These are phyloP conservation scores for Philopotamus ludificatus DNA, from an alignment of 1,140 invertebrate species.

Conservation along the genomic window DNA sequence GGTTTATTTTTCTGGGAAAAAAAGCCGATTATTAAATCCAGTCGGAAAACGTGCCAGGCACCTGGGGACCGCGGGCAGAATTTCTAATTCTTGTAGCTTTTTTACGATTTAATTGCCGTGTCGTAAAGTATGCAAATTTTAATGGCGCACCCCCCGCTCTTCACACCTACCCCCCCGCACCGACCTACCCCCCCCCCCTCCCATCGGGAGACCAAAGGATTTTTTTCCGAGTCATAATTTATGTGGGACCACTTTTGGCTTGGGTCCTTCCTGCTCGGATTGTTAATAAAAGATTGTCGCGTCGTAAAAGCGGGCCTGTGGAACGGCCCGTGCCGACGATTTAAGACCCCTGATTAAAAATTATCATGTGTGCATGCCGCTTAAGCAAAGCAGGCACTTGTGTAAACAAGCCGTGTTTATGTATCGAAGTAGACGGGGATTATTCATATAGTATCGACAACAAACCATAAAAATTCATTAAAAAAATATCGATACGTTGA, in stretches of 20 bases:
- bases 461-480: too few relatives aligned
- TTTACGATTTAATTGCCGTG: constrained; percentile 41
- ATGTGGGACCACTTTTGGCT: constrained; percentile 28
- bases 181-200: not conserved
- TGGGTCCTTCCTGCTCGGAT: constrained; percentile 16
- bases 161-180: not conserved
- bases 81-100: constrained; percentile 29
- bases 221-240: constrained; percentile 24
- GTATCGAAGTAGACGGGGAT: too few relatives aligned
- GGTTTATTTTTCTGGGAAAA: too few relatives aligned
- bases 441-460: too few relatives aligned
- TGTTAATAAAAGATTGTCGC: constrained; percentile 39
- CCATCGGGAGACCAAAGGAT: not conserved
- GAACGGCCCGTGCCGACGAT: not conserved
- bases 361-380: not conserved
- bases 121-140: constrained; percentile 42
- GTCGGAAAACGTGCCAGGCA: constrained; percentile 12
- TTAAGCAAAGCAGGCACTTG: not conserved
- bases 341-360: not conserved
- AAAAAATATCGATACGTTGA: too few relatives aligned
- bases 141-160: constrained; percentile 17
- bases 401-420: too few relatives aligned
- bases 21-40: too few relatives aligned
- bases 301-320: constrained; percentile 24
- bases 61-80: constrained; percentile 14